Conservation (phyloP, 2,888 invertebrate species). For the Cantharis flavilabris region DNA sequence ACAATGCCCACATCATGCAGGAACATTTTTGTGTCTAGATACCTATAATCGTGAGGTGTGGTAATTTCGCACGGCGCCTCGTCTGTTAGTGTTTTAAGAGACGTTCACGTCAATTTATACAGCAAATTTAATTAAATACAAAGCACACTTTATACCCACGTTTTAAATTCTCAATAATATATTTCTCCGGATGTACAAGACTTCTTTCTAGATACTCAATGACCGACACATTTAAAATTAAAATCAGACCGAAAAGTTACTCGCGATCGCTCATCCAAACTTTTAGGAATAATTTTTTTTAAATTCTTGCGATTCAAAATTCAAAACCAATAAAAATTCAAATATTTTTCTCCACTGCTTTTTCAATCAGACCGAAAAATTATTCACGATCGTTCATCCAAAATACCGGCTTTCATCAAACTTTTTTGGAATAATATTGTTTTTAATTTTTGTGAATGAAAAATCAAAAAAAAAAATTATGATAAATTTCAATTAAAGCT, state of each 20-base stretch:
- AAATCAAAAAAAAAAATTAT: no score
- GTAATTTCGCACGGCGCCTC: conserved; percentile 14
- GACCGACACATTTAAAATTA: not conserved
- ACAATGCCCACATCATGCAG: not conserved
- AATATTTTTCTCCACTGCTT: not conserved
- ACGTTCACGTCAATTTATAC: conserved; percentile 1
- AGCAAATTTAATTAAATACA: conserved; percentile 1
- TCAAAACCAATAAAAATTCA: not conserved
- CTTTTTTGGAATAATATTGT: no score
- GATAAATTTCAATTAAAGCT: no score
- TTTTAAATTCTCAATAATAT: not conserved
- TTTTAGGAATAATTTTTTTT: not conserved
- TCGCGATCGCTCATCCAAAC: not conserved
- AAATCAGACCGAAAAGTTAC: not conserved
- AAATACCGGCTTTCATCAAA: no score
- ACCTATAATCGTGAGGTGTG: conserved; percentile 14
- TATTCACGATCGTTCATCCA: no score
- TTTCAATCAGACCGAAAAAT: no score
- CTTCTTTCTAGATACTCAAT: not conserved
- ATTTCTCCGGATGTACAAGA: not conserved
- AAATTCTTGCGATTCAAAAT: no score
- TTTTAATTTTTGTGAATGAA: no score
- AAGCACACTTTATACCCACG: not conserved
- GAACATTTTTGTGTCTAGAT: conserved; percentile 9
- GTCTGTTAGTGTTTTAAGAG: not conserved